Evolutionary conservation across 2,888 invertebrate genomes (phyloP).

Genomic region (Tineola bisselliella): DNA sequence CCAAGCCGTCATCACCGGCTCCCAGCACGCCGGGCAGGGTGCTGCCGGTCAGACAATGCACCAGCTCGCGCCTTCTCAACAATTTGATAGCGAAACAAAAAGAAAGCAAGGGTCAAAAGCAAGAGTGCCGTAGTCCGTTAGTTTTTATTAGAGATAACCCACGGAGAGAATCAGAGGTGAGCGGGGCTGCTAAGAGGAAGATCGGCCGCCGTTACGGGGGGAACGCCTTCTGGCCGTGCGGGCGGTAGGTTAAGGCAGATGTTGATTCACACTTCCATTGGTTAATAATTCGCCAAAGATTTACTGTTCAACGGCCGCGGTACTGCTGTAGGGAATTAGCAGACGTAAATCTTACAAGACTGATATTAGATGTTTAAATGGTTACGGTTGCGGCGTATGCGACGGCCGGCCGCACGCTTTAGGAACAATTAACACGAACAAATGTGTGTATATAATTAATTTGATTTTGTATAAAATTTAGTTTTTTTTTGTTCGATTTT

Average conservation of each 20-base stretch:
- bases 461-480: neutral
- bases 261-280: neutral
- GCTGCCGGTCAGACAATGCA: slow-evolving; percentile 37
- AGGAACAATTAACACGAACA: neutral
- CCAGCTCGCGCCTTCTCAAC: slow-evolving; percentile 39
- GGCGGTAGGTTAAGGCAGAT: slow-evolving; percentile 32
- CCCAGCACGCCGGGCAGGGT: slow-evolving; percentile 21
- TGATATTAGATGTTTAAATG: slow-evolving; percentile 58
- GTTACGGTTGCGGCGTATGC: slow-evolving; percentile 29
- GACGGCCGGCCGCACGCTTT: slow-evolving; percentile 10
- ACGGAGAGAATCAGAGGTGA: slow-evolving; percentile 29
- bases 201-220: slow-evolving; percentile 50
- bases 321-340: slow-evolving; percentile 32
- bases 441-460: neutral
- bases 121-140: slow-evolving; percentile 22
- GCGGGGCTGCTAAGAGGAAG: slow-evolving; percentile 57
- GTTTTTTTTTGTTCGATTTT: neutral
- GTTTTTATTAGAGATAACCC: slow-evolving; percentile 26
- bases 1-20: neutral
- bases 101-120: slow-evolving; percentile 26
- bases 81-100: slow-evolving; percentile 37
- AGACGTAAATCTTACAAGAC: slow-evolving; percentile 52
- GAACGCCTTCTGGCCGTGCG: slow-evolving; percentile 57
- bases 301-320: slow-evolving; percentile 23
- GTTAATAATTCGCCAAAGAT: slow-evolving; percentile 43